Conservation (phyloP, 2,888 invertebrate genomes). For the Drosophila melanocephala region DNA sequence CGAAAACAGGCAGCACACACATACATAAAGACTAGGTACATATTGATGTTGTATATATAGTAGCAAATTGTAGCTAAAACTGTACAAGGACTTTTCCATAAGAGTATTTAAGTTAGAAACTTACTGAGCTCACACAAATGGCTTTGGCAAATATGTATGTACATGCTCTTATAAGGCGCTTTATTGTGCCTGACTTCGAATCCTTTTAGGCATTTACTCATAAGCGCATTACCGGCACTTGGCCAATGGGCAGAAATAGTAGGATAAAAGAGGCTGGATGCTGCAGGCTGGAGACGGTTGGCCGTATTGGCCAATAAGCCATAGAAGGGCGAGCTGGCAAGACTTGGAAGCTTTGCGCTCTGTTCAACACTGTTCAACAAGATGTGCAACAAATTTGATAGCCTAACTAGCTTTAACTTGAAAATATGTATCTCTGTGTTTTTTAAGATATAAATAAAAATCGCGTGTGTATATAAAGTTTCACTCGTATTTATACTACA, state of each 20-base stretch:
- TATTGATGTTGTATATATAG: not conserved
- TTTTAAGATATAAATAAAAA: not conserved
- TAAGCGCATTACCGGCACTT: conserved; percentile 53
- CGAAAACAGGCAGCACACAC: conserved; percentile 12
- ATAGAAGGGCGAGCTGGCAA: conserved; percentile 20
- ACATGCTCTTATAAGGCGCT: conserved; percentile 17
- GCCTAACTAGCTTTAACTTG: not conserved
- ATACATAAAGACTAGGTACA: conserved; percentile 6
- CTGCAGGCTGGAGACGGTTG: not conserved
- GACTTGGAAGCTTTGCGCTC: conserved; percentile 15
- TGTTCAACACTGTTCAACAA: conserved; percentile 18
- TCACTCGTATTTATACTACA: not conserved
- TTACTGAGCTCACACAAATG: not conserved
- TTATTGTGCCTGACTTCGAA: conserved; percentile 17
- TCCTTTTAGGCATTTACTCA: conserved; percentile 16
- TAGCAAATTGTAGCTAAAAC: not conserved
- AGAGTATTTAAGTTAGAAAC: conserved; percentile 3
- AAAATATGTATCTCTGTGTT: not conserved
- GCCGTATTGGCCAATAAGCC: conserved; percentile 21
- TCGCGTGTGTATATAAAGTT: not conserved
- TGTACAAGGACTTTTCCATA: conserved; percentile 2
- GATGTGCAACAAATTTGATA: not conserved
- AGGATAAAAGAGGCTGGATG: not conserved
- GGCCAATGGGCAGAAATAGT: conserved; percentile 8
- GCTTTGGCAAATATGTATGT: not conserved